phyloP scores from a whole-genome alignment of 2,797 vertebrate genomes.

The Arctocebus calabarensis region DNA sequence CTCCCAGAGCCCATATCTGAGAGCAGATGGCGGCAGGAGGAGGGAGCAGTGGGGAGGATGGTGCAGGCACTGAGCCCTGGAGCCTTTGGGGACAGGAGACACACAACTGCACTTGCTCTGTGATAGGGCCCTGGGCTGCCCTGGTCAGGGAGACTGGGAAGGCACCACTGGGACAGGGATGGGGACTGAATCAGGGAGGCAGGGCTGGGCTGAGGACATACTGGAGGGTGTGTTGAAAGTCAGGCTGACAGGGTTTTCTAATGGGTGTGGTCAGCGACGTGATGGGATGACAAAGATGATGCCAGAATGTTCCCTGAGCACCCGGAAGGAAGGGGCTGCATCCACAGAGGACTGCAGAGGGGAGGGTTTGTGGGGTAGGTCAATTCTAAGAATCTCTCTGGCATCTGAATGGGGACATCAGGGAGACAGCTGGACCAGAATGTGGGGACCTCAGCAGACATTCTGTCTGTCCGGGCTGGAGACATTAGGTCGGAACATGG shows the following conservation, averaged over 20 bases:
- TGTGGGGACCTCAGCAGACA: not conserved
- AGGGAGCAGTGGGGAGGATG: too few relatives aligned
- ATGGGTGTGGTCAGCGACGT: not conserved
- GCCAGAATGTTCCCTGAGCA: not conserved
- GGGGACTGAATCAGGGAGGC: fast-evolving
- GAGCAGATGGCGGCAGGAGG: too few relatives aligned
- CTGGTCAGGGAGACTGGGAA: not conserved
- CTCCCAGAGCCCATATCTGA: too few relatives aligned
- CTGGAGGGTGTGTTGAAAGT: not conserved
- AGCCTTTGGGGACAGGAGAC: not conserved
- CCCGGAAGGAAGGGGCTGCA: too few relatives aligned
- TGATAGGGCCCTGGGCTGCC: too few relatives aligned
- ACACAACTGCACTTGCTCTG: not conserved
- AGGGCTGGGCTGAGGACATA: not conserved
- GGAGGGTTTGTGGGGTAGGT: not conserved
- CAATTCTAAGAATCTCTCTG: not conserved
- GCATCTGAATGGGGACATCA: too few relatives aligned
- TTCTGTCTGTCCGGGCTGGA: too few relatives aligned
- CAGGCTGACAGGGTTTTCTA: not conserved
- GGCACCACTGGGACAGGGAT: not conserved
- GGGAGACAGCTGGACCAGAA: not conserved
- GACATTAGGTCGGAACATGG: not conserved
- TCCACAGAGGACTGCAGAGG: not conserved
- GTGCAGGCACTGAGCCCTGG: too few relatives aligned
- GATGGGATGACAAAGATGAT: not conserved